Base-by-base conservation (phyloP, 2,888 invertebrate species). In the Perizoma affinitatum region DNA sequence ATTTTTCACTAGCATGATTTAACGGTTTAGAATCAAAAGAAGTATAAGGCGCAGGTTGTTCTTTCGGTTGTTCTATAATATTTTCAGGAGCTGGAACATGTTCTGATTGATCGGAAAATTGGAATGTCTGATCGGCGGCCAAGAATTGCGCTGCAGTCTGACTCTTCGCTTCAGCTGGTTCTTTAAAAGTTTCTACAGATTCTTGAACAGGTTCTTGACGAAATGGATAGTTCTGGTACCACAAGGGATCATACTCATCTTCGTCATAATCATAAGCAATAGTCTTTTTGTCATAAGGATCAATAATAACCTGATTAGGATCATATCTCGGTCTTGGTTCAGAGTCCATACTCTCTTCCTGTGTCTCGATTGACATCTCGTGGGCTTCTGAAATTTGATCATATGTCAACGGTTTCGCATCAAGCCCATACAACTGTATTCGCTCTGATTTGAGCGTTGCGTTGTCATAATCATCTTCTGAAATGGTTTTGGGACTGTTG, bases 241-340 rank as follows among this genome's bases (percentile, higher is more conserved):
- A 55, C 5, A 34, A n/a, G 8, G 53, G 46, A 35, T 49, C 48
- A 33, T 46, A 45, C 5, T 65, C 56, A n/a, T 61, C 49, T 36
- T 68, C 65, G 6, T 61, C 54, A 0, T 50, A 52, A 9, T 69
- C 66, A 41, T 43, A 43, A 45, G 47, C 52, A 43, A 71, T 52
- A 8, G 62, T 54, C 8, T 50, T 68, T 54, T 73, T 71, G 46
- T 65, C 67, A 9, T 69, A 65, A 9, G 72, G 68, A 47, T 72
- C 67, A 49, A 68, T 69, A 8, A 67, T 60, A 9, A 58, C 51
- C 43, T 57, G 52, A 40, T 64, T 44, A 7, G 57, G 48, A 50
- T 67, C 45, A 44, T 48, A 47, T 22, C 5, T 6, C 4, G 40
- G 58, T 7, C 33, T 5, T 34, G 36, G 41, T 22, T 52, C 48